Evolutionary conservation across 2,888 invertebrate species (phyloP).

Genomic region (Caenorhabditis auriculariae): DNA sequence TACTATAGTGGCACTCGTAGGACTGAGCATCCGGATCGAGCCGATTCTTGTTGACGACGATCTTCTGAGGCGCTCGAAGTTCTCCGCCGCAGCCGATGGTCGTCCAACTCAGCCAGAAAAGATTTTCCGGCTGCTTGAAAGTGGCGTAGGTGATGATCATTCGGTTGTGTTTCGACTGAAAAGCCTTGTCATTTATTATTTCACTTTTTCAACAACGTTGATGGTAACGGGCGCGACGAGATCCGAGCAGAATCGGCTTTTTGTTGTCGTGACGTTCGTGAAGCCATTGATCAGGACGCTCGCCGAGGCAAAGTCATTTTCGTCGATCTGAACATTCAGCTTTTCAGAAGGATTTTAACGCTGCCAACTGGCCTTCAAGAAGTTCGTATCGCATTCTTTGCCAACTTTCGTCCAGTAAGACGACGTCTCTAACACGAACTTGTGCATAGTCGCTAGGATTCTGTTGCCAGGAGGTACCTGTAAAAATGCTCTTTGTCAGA

Average conservation of each 20-base stretch:
- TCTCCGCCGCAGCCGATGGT: constrained; percentile 55
- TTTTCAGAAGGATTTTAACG: background rate
- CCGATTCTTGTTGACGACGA: constrained; percentile 30
- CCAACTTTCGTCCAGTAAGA: background rate
- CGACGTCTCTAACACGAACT: constrained; percentile 31
- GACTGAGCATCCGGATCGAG: constrained; percentile 27
- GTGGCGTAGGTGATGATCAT: constrained; percentile 39
- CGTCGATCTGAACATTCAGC: constrained; percentile 23
- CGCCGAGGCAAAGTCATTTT: constrained; percentile 26
- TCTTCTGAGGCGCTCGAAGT: constrained; percentile 22
- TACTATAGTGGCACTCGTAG: constrained; percentile 49
- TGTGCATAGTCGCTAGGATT: constrained; percentile 44
- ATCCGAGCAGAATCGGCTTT: constrained; percentile 21
- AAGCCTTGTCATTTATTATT: background rate
- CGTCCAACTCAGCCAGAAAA: constrained; percentile 59
- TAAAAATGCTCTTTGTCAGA: background rate
- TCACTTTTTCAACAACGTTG: constrained; percentile 6
- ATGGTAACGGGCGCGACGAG: constrained; percentile 15
- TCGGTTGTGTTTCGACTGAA: constrained; percentile 34
- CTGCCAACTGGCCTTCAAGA: background rate
- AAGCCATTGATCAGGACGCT: constrained; percentile 10
- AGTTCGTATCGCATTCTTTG: background rate
- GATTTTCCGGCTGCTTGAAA: constrained; percentile 36
- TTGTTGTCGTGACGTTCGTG: constrained; percentile 17
- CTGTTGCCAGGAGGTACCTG: constrained; percentile 48